Conservation (phyloP, 2,797 vertebrate species). For the Anomalospiza imberbis region DNA sequence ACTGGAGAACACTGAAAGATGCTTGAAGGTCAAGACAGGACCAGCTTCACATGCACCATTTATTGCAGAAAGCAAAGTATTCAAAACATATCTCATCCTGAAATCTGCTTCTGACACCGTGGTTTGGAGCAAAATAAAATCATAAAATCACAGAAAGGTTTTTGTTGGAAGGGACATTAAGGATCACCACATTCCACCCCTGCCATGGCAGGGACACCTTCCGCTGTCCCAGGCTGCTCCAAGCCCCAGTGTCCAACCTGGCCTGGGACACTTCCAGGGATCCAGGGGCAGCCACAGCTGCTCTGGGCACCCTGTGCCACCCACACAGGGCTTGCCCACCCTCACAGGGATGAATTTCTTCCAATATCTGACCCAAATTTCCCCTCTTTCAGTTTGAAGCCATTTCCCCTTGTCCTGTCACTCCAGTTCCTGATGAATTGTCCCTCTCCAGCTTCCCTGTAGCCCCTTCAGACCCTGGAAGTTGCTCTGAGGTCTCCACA, state of each 20-base stretch:
- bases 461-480: not conserved
- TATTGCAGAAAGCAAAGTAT: not conserved
- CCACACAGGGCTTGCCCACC: not conserved
- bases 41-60: not conserved
- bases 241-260: not conserved
- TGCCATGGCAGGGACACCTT: not conserved
- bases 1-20: not conserved
- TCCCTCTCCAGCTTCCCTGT: rapidly evolving
- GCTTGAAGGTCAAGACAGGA: not conserved
- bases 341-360: rapidly evolving
- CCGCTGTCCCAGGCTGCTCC: not conserved
- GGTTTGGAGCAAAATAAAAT: not conserved
- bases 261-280: not conserved
- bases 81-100: not conserved
- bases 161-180: not conserved
- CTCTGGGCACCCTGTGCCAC: not conserved
- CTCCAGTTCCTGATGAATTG: not conserved
- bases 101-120: not conserved
- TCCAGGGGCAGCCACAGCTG: not conserved
- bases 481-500: not conserved
- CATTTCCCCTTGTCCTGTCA: too few relatives aligned
- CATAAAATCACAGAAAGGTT: not conserved
- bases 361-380: not conserved
- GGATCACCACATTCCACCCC: rapidly evolving
- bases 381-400: rapidly evolving